Percentiles rank a stretch among this genome's conserved stretches.
phyloP scores from a whole-genome alignment of 2,113 vertebrate genomes.

The Dicrurus megarhynchus region DNA sequence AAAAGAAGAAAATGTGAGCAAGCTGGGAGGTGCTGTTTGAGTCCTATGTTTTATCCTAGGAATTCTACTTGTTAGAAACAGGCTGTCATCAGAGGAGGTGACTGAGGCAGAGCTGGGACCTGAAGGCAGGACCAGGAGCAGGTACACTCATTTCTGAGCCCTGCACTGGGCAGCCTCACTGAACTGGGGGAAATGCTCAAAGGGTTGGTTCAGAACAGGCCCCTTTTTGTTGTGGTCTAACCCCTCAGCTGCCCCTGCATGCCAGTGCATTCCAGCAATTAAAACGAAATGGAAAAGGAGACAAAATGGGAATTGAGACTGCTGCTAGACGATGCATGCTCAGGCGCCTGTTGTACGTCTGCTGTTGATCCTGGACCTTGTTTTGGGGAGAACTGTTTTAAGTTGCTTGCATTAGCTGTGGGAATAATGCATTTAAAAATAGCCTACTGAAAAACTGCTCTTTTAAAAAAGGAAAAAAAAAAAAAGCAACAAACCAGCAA shows the following conservation, averaged over 20 bases:
- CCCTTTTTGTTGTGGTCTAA: neutral
- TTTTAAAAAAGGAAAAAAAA: slow-evolving; percentile 1
- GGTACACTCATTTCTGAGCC: neutral
- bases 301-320: neutral
- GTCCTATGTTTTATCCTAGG: neutral
- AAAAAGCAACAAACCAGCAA: neutral
- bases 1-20: neutral
- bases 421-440: slow-evolving; percentile 27
- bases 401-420: slow-evolving; percentile 19
- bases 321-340: neutral
- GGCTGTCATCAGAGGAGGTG: neutral
- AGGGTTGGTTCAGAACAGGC: neutral
- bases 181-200: neutral
- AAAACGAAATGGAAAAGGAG: neutral
- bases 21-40: neutral
- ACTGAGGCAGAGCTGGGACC: neutral
- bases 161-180: neutral
- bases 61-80: neutral
- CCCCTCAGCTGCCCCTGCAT: neutral
- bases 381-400: slow-evolving; percentile 43
- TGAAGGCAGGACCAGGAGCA: neutral
- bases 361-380: slow-evolving; percentile 37
- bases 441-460: slow-evolving; percentile 16
- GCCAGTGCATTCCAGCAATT: slow-evolving; percentile 7
- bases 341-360: neutral